Conservation (phyloP, 2,797 vertebrate genomes). For the Lophius americanus region DNA sequence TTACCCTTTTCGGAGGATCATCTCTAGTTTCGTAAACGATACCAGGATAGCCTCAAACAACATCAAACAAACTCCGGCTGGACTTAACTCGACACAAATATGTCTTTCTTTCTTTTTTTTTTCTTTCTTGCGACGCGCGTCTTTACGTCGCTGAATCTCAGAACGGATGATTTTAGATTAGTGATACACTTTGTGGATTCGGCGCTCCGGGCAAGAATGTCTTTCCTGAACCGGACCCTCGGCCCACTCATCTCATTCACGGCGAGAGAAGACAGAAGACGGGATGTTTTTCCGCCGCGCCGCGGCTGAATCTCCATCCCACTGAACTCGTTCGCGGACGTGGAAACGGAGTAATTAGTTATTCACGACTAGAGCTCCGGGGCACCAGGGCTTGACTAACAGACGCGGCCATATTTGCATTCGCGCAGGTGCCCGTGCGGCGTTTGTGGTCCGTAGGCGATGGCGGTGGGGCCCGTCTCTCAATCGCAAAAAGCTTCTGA, state of each 20-base stretch:
- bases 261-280: neutral
- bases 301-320: conserved; percentile 10
- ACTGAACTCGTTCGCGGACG: conserved; percentile 2
- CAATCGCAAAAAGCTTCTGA: conserved; percentile 23
- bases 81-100: no score
- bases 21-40: no score
- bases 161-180: no score
- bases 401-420: neutral
- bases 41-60: no score
- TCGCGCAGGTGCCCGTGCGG: neutral
- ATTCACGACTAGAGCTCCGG: conserved; percentile 23
- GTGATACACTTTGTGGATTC: neutral
- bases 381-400: conserved; percentile 18
- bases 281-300: neutral
- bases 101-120: no score
- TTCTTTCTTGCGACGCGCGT: no score
- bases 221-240: neutral
- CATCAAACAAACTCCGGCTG: no score
- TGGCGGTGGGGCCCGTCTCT: conserved; percentile 14
- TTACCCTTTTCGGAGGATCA: no score
- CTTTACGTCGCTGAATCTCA: no score
- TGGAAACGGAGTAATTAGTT: conserved; percentile 14
- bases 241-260: neutral
- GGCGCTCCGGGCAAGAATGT: neutral
- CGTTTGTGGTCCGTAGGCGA: conserved; percentile 5